A percentile compares a stretch with the other conserved stretches of the same genome.
Evolutionary conservation across 2,888 invertebrate species (phyloP).

Genomic region (Zygogramma bicolorata): DNA sequence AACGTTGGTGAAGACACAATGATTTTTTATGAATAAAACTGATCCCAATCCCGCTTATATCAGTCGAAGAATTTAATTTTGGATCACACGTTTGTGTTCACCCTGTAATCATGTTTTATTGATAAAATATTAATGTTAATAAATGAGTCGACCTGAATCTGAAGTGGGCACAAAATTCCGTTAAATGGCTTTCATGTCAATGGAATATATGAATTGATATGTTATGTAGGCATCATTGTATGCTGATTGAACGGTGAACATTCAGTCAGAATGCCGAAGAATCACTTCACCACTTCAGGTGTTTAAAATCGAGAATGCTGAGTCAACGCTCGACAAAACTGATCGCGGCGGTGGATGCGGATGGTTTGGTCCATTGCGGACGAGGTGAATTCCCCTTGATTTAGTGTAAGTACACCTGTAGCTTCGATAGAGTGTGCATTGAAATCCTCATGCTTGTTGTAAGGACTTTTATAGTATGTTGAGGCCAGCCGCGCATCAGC

Average conservation of each 20-base stretch:
- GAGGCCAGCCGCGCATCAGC: too few relatives aligned
- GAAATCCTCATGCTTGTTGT: too few relatives aligned
- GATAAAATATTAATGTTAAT: not conserved
- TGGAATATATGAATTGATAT: constrained; percentile 19
- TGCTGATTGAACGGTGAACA: constrained; percentile 39
- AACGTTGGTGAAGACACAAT: too few relatives aligned
- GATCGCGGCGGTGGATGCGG: constrained; percentile 23
- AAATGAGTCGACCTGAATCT: constrained; percentile 15
- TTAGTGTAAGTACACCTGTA: not conserved
- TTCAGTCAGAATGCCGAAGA: constrained; percentile 40
- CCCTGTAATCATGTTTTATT: not conserved
- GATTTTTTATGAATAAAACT: too few relatives aligned
- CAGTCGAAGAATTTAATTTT: too few relatives aligned
- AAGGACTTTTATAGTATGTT: too few relatives aligned
- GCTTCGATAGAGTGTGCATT: too few relatives aligned
- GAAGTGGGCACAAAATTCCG: constrained; percentile 16
- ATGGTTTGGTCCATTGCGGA: constrained; percentile 24
- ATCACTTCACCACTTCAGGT: constrained; percentile 45
- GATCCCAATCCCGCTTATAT: not conserved
- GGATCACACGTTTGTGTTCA: not conserved
- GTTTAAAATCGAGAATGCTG: constrained; percentile 37
- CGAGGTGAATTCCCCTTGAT: constrained; percentile 25
- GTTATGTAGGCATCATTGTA: constrained; percentile 42
- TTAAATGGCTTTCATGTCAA: constrained; percentile 14
- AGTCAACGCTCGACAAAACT: constrained; percentile 36